Evolutionary conservation across 2,113 vertebrate species (phyloP).

Genomic region (Pseudorhombus dupliciocellatus): DNA sequence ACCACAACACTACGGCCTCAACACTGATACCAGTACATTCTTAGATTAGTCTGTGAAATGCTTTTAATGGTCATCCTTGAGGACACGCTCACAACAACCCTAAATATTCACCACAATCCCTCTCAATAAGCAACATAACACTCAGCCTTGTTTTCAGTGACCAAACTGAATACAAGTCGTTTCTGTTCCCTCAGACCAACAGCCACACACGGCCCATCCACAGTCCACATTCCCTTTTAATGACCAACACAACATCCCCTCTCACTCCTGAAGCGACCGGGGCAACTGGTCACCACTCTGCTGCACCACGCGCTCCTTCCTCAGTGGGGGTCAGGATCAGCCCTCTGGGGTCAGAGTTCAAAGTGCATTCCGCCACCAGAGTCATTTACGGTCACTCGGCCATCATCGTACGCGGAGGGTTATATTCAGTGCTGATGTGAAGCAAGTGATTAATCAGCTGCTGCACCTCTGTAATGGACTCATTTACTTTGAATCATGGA

Average conservation of each 20-base stretch:
- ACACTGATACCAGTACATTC: not conserved
- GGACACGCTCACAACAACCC: not conserved
- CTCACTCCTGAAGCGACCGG: conserved; percentile 52
- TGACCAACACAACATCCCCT: conserved; percentile 29
- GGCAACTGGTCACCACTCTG: conserved; percentile 63
- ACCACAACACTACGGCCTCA: not conserved
- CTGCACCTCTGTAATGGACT: conserved; percentile 37
- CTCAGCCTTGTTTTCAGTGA: conserved; percentile 8
- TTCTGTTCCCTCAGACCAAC: conserved; percentile 21
- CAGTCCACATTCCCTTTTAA: conserved; percentile 28
- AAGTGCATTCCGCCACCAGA: conserved; percentile 57
- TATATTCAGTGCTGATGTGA: conserved; percentile 62
- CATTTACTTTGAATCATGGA: conserved; percentile 51
- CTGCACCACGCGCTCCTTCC: conserved; percentile 18
- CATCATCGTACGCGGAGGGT: conserved; percentile 35
- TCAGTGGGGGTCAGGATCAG: conserved; percentile 52
- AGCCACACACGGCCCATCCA: conserved; percentile 4
- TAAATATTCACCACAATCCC: conserved; percentile 2
- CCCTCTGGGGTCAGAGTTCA: conserved; percentile 65
- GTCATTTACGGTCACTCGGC: conserved; percentile 57
- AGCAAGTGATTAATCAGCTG: conserved; percentile 52
- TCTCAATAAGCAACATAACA: conserved; percentile 14
- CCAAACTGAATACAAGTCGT: conserved; percentile 21
- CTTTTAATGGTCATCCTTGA: not conserved
- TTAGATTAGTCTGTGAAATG: too few relatives aligned